Evolutionary conservation across 1,140 invertebrate genomes (phyloP).

Genomic region (Eriosoma lanigerum): DNA sequence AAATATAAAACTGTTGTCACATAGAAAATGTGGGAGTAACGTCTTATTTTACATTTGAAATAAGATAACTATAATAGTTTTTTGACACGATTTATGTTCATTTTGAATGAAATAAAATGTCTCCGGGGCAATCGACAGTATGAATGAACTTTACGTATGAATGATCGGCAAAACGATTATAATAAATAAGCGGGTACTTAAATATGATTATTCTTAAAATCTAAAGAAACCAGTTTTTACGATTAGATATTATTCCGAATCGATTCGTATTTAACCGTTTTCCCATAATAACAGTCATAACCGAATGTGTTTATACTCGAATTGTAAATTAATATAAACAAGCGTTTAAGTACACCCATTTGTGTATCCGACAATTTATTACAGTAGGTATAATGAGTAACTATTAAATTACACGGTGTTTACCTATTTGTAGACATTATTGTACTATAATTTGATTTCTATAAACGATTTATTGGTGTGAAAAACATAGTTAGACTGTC

Average conservation of each 20-base stretch:
- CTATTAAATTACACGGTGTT: too few species aligned
- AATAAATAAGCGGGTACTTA: slow-evolving; percentile 20
- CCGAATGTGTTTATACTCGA: slow-evolving; percentile 1
- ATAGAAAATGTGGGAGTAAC: too few species aligned
- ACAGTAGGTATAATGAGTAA: too few species aligned
- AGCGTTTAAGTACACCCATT: too few species aligned
- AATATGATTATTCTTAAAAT: background rate
- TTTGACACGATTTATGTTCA: background rate
- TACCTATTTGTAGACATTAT: too few species aligned
- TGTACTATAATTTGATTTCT: too few species aligned
- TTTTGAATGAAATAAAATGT: background rate
- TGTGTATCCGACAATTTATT: too few species aligned
- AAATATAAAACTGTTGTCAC: too few species aligned
- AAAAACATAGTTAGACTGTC: too few species aligned
- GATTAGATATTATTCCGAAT: background rate
- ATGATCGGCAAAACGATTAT: slow-evolving; percentile 7
- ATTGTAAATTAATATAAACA: background rate
- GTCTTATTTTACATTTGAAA: slow-evolving; percentile 6
- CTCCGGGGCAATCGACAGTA: background rate
- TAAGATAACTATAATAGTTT: slow-evolving; percentile 16
- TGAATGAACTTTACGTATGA: background rate
- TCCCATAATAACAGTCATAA: background rate
- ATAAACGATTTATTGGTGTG: too few species aligned
- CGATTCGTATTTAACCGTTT: background rate
- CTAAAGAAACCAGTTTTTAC: background rate